phyloP scores from a whole-genome alignment of 2,888 invertebrate genomes.

The Aplocera efformata region DNA sequence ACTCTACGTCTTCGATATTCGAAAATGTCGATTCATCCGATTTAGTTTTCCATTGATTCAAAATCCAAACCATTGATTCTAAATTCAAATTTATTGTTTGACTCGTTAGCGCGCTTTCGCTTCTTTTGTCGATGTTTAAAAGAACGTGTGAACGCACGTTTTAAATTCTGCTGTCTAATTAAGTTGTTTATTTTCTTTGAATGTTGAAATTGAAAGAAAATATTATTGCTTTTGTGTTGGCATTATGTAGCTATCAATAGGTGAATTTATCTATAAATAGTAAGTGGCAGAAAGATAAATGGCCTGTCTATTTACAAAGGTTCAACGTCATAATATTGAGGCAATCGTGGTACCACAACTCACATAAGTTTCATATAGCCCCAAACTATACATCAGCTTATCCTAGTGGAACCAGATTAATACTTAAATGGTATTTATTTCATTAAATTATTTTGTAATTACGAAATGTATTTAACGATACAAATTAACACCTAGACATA shows the following conservation, averaged over 20 bases:
- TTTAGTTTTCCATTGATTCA: constrained; percentile 58
- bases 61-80: constrained; percentile 38
- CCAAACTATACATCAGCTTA: too few species aligned
- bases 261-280: background rate
- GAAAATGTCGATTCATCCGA: constrained; percentile 67
- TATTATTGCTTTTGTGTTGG: constrained; percentile 9
- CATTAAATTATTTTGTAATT: too few species aligned
- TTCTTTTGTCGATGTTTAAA: constrained; percentile 54
- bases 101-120: constrained; percentile 50
- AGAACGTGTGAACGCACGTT: constrained; percentile 55
- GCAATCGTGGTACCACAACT: too few species aligned
- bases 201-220: constrained; percentile 5
- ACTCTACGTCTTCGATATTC: constrained; percentile 6
- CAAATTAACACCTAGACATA: too few species aligned
- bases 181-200: constrained; percentile 6
- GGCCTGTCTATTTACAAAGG: too few species aligned
- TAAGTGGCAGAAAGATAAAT: constrained; percentile 1
- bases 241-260: constrained; percentile 17
- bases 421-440: too few species aligned
- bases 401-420: too few species aligned
- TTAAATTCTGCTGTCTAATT: constrained; percentile 9
- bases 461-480: too few species aligned
- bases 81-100: constrained; percentile 59
- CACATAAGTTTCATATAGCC: too few species aligned
- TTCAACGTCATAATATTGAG: too few species aligned